Conservation (phyloP, 1,140 invertebrate genomes). For the Panagrolaimus sp. region DNA sequence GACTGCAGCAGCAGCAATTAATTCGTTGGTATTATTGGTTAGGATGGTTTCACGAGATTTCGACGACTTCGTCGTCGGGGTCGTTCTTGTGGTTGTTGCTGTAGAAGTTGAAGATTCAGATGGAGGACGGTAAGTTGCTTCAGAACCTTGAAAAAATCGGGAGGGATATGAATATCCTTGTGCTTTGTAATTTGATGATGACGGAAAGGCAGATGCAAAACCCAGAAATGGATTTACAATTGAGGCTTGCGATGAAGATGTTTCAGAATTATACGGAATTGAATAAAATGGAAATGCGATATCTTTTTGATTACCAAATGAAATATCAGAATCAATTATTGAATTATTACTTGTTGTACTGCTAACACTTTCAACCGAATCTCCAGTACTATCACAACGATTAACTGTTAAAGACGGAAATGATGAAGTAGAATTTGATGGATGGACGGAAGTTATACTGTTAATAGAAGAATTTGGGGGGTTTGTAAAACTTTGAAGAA, state of each 20-base stretch:
- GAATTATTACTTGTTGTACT: slow-evolving; percentile 9
- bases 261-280: background rate
- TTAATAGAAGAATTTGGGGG: too few relatives aligned
- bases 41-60: background rate
- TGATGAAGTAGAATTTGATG: background rate
- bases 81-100: background rate
- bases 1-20: slow-evolving; percentile 1
- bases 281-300: background rate
- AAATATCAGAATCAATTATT: background rate
- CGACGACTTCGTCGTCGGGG: background rate
- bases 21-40: slow-evolving; percentile 1
- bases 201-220: background rate
- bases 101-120: slow-evolving; percentile 3
- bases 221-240: slow-evolving; percentile 14
- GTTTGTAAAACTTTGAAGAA: background rate
- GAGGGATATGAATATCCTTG: background rate
- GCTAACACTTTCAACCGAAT: background rate
- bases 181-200: background rate
- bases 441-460: too few relatives aligned
- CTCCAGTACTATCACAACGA: slow-evolving; percentile 18
- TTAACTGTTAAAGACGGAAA: slow-evolving; percentile 4
- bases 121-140: background rate
- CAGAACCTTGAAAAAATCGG: background rate
- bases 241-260: background rate
- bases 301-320: too few relatives aligned